These are phyloP conservation scores for Gisinianus flammeolus DNA, from an alignment of 2,888 invertebrate species.

Conservation along the genomic window DNA sequence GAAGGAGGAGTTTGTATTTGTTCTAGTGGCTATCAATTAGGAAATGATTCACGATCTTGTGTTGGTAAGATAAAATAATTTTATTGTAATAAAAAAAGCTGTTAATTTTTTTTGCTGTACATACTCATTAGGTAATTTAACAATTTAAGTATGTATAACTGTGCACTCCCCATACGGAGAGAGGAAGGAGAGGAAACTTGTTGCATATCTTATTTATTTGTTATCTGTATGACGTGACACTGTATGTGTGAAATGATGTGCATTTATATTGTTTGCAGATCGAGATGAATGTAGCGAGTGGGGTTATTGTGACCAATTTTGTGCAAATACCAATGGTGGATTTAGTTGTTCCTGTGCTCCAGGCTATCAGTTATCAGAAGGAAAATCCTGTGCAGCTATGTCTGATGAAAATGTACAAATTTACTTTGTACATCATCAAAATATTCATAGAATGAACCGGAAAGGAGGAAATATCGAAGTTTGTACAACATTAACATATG, in stretches of 20 bases:
- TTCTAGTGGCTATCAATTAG: slow-evolving; percentile 81
- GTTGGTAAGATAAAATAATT: slow-evolving; percentile 65
- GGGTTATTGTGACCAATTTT: slow-evolving; percentile 95
- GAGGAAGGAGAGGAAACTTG: no score
- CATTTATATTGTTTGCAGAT: slow-evolving; percentile 66
- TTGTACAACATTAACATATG: slow-evolving; percentile 1
- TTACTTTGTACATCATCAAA: slow-evolving; percentile 72
- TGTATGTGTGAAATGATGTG: not conserved
- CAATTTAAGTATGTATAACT: slow-evolving; percentile 3
- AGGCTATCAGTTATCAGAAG: slow-evolving; percentile 73
- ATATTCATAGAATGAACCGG: slow-evolving; percentile 73
- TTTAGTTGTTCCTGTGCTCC: slow-evolving; percentile 83
- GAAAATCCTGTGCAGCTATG: slow-evolving; percentile 68
- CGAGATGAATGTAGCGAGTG: slow-evolving; percentile 89
- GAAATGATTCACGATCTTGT: slow-evolving; percentile 83
- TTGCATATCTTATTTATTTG: no score
- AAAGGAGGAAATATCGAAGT: slow-evolving; percentile 67
- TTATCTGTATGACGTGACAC: not conserved
- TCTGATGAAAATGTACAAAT: slow-evolving; percentile 65
- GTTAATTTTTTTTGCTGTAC: not conserved
- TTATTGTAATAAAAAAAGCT: not conserved
- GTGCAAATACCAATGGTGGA: slow-evolving; percentile 82
- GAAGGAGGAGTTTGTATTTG: slow-evolving; percentile 91
- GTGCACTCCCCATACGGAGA: no score
- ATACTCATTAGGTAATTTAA: not conserved